phyloP scores from a whole-genome alignment of 2,888 invertebrate species.

The Neoascia interrupta region DNA sequence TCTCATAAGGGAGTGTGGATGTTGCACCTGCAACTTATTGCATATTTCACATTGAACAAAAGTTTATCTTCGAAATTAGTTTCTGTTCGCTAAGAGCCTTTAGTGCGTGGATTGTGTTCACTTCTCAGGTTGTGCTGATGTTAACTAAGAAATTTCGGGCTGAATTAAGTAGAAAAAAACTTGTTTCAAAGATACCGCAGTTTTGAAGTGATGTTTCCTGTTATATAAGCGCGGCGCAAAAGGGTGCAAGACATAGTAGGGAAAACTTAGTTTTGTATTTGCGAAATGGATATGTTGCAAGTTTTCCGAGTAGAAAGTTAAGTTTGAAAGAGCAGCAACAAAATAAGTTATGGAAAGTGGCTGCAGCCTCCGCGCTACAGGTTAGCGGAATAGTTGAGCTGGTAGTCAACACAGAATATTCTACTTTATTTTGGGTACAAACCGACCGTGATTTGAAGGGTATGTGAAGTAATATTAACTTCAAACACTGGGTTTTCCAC shows the following conservation, averaged over 20 bases:
- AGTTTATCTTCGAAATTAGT: slow-evolving; percentile 40
- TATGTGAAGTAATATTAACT: too few relatives aligned
- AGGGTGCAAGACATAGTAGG: not conserved
- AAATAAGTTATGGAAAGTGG: slow-evolving; percentile 19
- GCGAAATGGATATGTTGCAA: slow-evolving; percentile 14
- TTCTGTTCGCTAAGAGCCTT: slow-evolving; percentile 23
- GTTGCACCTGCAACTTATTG: slow-evolving; percentile 50
- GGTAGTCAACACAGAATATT: too few relatives aligned
- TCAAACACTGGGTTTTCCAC: too few relatives aligned
- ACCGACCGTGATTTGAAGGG: too few relatives aligned
- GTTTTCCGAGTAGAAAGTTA: not conserved
- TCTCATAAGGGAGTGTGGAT: not conserved
- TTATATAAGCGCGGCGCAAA: not conserved
- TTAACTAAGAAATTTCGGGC: slow-evolving; percentile 11
- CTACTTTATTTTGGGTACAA: too few relatives aligned
- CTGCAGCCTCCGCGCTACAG: too few relatives aligned
- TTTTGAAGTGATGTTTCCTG: slow-evolving; percentile 1
- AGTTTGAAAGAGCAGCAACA: slow-evolving; percentile 4
- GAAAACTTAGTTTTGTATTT: slow-evolving; percentile 10
- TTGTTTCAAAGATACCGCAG: slow-evolving; percentile 15
- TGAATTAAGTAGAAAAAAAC: slow-evolving; percentile 30
- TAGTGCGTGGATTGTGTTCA: slow-evolving; percentile 21
- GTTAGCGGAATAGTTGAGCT: too few relatives aligned
- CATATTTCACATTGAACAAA: slow-evolving; percentile 42
- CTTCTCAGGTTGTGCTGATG: not conserved